phyloP scores from a whole-genome alignment of 2,797 vertebrate genomes.

The Smutsia gigantea region DNA sequence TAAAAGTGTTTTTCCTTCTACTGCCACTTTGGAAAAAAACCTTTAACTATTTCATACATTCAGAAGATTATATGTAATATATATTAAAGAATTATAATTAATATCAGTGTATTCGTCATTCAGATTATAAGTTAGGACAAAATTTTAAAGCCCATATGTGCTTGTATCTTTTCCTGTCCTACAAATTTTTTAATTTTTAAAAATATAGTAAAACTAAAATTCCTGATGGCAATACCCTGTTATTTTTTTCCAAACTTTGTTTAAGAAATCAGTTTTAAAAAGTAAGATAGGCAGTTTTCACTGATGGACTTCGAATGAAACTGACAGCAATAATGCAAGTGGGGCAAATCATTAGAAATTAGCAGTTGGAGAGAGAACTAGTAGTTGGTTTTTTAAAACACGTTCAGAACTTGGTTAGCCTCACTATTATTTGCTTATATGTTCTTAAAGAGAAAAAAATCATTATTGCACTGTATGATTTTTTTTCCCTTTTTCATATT shows the following conservation, averaged over 20 bases:
- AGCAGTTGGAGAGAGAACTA: neutral
- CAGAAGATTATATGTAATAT: neutral
- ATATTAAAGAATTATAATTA: slow-evolving; percentile 22
- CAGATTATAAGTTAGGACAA: neutral
- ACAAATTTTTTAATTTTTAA: slow-evolving; percentile 15
- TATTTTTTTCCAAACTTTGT: neutral
- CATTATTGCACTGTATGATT: neutral
- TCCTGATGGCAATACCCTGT: neutral
- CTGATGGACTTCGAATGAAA: neutral
- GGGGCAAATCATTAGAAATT: neutral
- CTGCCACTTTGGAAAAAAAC: neutral
- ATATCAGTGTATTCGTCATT: neutral
- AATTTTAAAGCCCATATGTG: neutral
- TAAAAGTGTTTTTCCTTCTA: neutral
- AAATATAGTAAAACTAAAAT: slow-evolving; percentile 2
- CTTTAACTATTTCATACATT: neutral
- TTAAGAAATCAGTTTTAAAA: neutral
- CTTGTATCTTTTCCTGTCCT: neutral
- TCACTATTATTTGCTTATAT: neutral
- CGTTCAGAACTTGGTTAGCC: neutral
- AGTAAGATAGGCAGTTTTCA: neutral
- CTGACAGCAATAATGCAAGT: neutral
- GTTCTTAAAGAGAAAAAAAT: neutral
- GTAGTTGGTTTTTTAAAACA: neutral
- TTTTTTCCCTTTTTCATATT: neutral